phyloP scores from a whole-genome alignment of 1,140 invertebrate species.

The Delia radicum region DNA sequence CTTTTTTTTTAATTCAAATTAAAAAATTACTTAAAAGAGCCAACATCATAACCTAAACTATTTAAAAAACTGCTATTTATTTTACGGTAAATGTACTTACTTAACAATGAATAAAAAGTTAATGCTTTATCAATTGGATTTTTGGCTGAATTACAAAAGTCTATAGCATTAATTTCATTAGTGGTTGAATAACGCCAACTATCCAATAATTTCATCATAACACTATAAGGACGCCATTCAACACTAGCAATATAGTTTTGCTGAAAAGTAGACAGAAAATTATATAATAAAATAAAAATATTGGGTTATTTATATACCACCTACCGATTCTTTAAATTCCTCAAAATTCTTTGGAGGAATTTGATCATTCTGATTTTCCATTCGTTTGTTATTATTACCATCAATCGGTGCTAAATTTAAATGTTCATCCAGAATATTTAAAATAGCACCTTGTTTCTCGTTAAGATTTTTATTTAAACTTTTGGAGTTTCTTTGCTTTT shows the following conservation, averaged over 20 bases:
- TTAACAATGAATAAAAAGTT: slow-evolving; percentile 16
- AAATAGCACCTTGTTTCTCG: not conserved
- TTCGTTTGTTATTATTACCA: not conserved
- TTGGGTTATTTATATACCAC: no score
- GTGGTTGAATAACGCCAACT: not conserved
- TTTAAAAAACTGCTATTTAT: no score
- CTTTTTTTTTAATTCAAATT: no score
- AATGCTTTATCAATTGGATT: slow-evolving; percentile 10
- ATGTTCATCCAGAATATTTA: not conserved
- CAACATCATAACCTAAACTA: no score
- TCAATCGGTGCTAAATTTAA: not conserved
- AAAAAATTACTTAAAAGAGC: no score
- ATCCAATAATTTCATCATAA: slow-evolving; percentile 23
- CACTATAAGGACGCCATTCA: slow-evolving; percentile 13
- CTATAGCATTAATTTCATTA: slow-evolving; percentile 8
- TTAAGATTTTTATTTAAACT: no score
- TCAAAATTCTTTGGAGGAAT: no score
- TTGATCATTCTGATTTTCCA: no score
- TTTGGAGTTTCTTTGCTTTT: not conserved
- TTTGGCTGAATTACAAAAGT: not conserved
- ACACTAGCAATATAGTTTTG: no score
- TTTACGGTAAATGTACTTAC: no score
- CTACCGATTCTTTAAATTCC: not conserved
- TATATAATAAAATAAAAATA: no score
- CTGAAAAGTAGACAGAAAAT: no score